Evolutionary conservation across 2,888 invertebrate species (phyloP), one percentile per base, ranked within the genome.

Genomic region (Calephelis perditalis): DNA sequence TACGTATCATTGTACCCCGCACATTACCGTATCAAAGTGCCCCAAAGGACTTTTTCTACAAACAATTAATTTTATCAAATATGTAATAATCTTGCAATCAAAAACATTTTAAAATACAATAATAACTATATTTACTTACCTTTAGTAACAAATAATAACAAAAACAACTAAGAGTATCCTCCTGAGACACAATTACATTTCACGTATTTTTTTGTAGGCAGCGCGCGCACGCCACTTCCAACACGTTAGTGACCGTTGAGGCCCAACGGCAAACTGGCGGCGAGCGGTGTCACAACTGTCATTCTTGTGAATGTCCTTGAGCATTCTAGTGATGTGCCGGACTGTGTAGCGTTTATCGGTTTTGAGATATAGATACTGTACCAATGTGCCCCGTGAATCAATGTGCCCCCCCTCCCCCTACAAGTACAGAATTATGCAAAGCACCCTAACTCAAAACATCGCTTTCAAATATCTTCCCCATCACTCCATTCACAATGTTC

Each of bases 131-230:
- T 4, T 63, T 61, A 65, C 63, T 66, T 65, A 67, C 63, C 63
- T 58, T 59, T 66, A 56, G 64, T 62, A 62, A 63, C 57, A 62
- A 63, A 63, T 63, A 63, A 62, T 60, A 60, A 64, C 63, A 63
- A 63, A 63, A 60, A 64, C 63, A 60, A 60, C 58, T 56, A 60
- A 62, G 35, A 60, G 58, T 43, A 61, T 57, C 58, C 64, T 65
- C 60, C 64, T 64, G 65, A 65, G 63, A 63, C 65, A 64, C 63
- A 62, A 63, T 62, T 59, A 63, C 63, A 65, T 64, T n/a, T 63
- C 63, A 62, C 62, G 59, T 59, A 46, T 61, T 65, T 63, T 62
- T 67, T 65, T 57, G 64, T 64, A 63, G 62, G 58, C 63, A 61
- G 59, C 63, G 60, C 15, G 63, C 63, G 61, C 58, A 65, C 62